Percentiles rank a stretch among this genome's conserved stretches.
These are phyloP conservation scores for Tetragnatha montana DNA, from an alignment of 2,888 invertebrate species.

Conservation along the genomic window DNA sequence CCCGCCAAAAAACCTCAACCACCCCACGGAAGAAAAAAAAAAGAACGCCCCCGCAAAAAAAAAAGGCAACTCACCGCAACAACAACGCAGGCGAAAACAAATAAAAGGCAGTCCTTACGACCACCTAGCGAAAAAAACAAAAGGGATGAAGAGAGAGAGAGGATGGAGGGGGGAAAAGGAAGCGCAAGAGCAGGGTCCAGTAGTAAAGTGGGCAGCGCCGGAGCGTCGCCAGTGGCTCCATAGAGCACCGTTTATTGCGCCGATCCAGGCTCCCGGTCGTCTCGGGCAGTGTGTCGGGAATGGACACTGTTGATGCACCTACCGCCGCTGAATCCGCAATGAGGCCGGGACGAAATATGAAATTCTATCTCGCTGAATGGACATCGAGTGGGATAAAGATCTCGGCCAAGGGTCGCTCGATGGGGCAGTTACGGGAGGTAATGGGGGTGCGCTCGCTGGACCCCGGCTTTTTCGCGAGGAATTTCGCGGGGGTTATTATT, in stretches of 20 bases:
- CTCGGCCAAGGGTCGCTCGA: slow-evolving; percentile 44
- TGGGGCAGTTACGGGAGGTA: slow-evolving; percentile 55
- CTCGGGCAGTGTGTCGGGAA: slow-evolving; percentile 58
- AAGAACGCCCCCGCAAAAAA: slow-evolving; percentile 1
- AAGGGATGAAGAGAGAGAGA: slow-evolving; percentile 19
- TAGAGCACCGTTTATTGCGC: slow-evolving; percentile 59
- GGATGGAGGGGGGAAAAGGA: slow-evolving; percentile 15
- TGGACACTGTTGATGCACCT: slow-evolving; percentile 67
- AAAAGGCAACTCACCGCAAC: slow-evolving; percentile 8
- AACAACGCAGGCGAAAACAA: slow-evolving; percentile 41
- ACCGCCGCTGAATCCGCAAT: slow-evolving; percentile 49
- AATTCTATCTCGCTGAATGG: slow-evolving; percentile 63
- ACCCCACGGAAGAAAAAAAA: slow-evolving; percentile 17
- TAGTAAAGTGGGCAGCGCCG: slow-evolving; percentile 56
- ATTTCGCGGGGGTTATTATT: background rate
- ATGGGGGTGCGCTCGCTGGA: slow-evolving; percentile 21
- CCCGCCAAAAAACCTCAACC: slow-evolving; percentile 31
- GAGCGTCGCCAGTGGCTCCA: slow-evolving; percentile 49
- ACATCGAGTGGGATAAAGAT: slow-evolving; percentile 60
- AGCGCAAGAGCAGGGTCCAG: slow-evolving; percentile 6
- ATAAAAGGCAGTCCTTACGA: slow-evolving; percentile 14
- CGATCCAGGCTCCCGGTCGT: slow-evolving; percentile 42
- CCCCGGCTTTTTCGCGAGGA: background rate
- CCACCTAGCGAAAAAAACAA: background rate
- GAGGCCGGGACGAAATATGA: slow-evolving; percentile 54